Evolutionary conservation across 1,140 invertebrate species (phyloP).

Genomic region (Drosophila lini): DNA sequence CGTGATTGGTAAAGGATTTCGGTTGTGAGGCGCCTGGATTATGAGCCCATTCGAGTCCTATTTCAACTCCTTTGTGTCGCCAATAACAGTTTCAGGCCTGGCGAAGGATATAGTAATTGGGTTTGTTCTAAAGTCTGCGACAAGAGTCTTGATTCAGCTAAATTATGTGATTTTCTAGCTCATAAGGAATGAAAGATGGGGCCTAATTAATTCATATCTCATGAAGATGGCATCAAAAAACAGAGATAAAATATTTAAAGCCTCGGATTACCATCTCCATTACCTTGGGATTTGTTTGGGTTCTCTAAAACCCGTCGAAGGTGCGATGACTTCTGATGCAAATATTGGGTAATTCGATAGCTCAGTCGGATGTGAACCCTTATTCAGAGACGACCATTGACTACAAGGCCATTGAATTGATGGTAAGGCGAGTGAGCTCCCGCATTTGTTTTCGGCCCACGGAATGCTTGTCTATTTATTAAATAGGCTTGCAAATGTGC

Average conservation of each 20-base stretch:
- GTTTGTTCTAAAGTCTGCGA: background rate
- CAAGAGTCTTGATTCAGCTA: background rate
- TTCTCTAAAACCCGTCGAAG: background rate
- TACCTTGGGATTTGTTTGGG: background rate
- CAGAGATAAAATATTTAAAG: background rate
- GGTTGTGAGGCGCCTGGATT: conserved; percentile 5
- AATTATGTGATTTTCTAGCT: background rate
- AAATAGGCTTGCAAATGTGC: conserved; percentile 78
- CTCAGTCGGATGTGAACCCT: conserved; percentile 18
- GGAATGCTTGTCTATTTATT: conserved; percentile 70
- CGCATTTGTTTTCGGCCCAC: conserved; percentile 40
- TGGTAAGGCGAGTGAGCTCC: background rate
- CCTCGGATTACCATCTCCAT: background rate
- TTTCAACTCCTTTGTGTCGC: conserved; percentile 16
- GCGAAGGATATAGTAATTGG: conserved; percentile 1
- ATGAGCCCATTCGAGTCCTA: conserved; percentile 8
- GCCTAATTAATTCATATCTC: too few species aligned
- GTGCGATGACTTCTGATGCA: conserved; percentile 27
- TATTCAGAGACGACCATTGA: background rate
- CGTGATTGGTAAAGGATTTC: conserved; percentile 35
- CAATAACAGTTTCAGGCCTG: background rate
- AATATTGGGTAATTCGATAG: conserved; percentile 36
- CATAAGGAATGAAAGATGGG: background rate
- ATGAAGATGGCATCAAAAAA: background rate
- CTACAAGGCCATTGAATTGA: conserved; percentile 24